Base-by-base conservation (phyloP, 2,113 vertebrate species). In the Etheostoma spectabile region DNA sequence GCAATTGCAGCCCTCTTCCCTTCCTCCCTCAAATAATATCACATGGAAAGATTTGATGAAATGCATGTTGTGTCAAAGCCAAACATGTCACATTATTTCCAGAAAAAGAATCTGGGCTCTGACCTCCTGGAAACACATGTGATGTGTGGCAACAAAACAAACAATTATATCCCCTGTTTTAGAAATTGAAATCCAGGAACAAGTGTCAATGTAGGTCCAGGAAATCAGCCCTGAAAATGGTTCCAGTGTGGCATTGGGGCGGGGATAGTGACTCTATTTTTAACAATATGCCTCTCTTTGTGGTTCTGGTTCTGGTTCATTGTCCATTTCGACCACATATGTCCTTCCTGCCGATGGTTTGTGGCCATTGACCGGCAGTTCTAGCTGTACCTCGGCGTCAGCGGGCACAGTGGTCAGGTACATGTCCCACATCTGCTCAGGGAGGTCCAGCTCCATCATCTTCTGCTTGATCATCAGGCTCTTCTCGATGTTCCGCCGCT, bases 401-500 rank as follows among this genome's bases (percentile, higher is more conserved):
- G 68, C 87, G 1, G 93, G 94, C 14, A 91, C 88, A 2, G 95
- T 86, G 19, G 94, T 95, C 80, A 95, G 61, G 21, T 96, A 96
- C 77, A 94, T 91, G 77, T 95, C 95, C 95, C 96, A 97, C 75
- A 95, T 91, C 57, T 95, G 96, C 46, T 96, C 94, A 3, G 94
- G 92, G 18, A 93, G 77, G 18, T 94, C 87, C 49, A 91, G 77
- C 18, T 95, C 95, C 66, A 95, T 66, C 71, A 95, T 89, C 79
- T 90, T 96, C 93, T 94, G 94, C 24, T 95, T 95, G 53, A 93
- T 87, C 80, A 92, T 93, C 80, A 97, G 93, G 84, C 81, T 96
- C 90, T 96, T 96, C 86, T 96, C 96, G 74, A 97, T 93, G 76
- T 80, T 96, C 91, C 94, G 93, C 53, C 94, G 93, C 87, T 95